These are phyloP conservation scores for Trachurus trachurus DNA, from an alignment of 2,797 vertebrate genomes.

Conservation along the genomic window DNA sequence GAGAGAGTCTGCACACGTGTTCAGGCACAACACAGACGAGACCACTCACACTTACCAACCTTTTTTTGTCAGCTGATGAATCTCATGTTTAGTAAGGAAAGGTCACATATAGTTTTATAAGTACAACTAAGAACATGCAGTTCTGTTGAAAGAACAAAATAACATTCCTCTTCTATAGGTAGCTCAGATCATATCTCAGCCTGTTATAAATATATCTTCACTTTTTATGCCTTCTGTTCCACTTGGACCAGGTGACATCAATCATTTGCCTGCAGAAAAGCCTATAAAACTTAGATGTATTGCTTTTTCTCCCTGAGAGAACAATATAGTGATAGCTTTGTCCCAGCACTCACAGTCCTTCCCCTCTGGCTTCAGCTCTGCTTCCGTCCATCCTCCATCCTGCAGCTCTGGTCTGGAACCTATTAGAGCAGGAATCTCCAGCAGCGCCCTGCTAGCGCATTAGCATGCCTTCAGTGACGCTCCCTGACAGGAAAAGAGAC, in stretches of 20 bases:
- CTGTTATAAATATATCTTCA: neutral
- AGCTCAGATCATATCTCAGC: neutral
- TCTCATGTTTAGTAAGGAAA: slow-evolving; percentile 8
- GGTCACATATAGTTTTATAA: slow-evolving; percentile 10
- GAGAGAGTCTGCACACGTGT: neutral
- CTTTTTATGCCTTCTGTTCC: neutral
- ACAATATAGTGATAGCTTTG: neutral
- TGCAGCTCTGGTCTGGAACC: slow-evolving; percentile 77
- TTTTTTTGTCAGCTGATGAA: slow-evolving; percentile 13
- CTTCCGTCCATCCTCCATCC: slow-evolving; percentile 66
- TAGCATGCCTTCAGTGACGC: slow-evolving; percentile 70
- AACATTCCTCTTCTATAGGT: neutral
- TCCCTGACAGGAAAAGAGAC: slow-evolving; percentile 57
- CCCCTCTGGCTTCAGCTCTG: slow-evolving; percentile 43
- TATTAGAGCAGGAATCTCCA: slow-evolving; percentile 83
- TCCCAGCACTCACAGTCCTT: slow-evolving; percentile 25
- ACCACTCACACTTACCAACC: neutral
- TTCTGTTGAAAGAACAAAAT: neutral
- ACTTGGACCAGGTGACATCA: neutral
- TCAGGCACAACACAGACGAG: neutral
- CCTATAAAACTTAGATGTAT: too few relatives aligned
- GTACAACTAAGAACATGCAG: neutral
- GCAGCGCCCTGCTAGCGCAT: slow-evolving; percentile 67
- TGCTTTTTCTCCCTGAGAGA: neutral
- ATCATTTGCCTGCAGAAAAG: too few relatives aligned